A percentile compares a stretch with the other conserved stretches of the same genome.
phyloP scores from a whole-genome alignment of 2,113 vertebrate genomes.

The Eidolon helvum region DNA sequence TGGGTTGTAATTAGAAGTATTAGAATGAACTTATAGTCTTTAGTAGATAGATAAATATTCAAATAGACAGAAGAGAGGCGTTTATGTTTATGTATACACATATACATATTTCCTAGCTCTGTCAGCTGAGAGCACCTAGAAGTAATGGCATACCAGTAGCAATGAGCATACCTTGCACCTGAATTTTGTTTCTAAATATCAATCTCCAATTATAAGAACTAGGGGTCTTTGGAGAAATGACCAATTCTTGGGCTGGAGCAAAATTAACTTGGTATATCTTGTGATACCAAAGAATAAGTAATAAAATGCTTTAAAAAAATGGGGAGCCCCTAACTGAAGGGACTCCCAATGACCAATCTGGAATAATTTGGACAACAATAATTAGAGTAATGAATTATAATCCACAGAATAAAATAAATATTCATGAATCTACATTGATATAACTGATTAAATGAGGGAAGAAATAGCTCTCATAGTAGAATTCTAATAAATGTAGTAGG shows the following conservation, averaged over 20 bases:
- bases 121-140: background rate
- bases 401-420: background rate
- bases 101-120: background rate
- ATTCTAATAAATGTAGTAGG: background rate
- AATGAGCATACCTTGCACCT: background rate
- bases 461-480: background rate
- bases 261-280: background rate
- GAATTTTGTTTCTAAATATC: slow-evolving; percentile 4
- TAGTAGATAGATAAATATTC: background rate
- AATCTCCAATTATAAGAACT: background rate
- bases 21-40: background rate
- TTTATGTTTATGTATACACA: background rate
- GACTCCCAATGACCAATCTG: background rate
- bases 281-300: background rate
- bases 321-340: background rate
- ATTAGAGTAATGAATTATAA: background rate
- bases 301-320: background rate
- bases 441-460: background rate
- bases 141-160: background rate
- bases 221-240: background rate
- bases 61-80: background rate
- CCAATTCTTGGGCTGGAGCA: background rate
- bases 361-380: background rate
- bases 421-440: background rate
- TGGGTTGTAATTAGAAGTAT: background rate